Base-by-base conservation (phyloP, 2,113 vertebrate species). In the Ophiodon elongatus region DNA sequence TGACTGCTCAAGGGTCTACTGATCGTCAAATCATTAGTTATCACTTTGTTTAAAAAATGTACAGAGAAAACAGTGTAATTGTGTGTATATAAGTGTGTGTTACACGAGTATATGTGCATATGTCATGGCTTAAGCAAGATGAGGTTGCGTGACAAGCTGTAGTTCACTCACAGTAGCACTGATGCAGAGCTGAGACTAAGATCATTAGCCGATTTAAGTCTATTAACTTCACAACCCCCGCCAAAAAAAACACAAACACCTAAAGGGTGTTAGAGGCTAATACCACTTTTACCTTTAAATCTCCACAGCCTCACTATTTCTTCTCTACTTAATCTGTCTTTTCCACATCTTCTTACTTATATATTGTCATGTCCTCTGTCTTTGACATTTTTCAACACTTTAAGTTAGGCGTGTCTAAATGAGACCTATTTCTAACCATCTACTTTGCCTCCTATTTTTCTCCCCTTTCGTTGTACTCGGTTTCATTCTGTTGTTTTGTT, bases 191-290 rank as follows among this genome's bases (percentile, higher is more conserved):
- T 25, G 25, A 86, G 37, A 41, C 14, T 74, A 81, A 85, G 79
- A 79, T 76, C 83, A 74, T 89, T 50, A 89, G 66, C 62, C 13
- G 0, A 47, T 50, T 37, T 85, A 88, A 92, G 81, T 81, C 84
- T 79, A 83, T 89, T 91, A 89, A 79, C 76, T 88, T 85, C 35
- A 70, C 79, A 81, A 68, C 33, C n/a, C 15, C 37, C 27, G 71
- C 76, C 79, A 76, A 33, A 35, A 52, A 67, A 59, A 87, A 64
- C 69, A 81, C 52, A 74, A 87, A 43, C 83, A 83, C 50, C 31
- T 21, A 0, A 21, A 17, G n/a, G 9, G 19, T 39, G 65, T 66
- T 37, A 21, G 35, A 70, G 63, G 56, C 43, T 62, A 64, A 73
- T n/a, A 52, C 47, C 37, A 74, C 54, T 78, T 84, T 77, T 66